A percentile compares a stretch with the other conserved stretches of the same genome.
Conservation (phyloP, 2,888 invertebrate species). For the Brachycybe producta region DNA sequence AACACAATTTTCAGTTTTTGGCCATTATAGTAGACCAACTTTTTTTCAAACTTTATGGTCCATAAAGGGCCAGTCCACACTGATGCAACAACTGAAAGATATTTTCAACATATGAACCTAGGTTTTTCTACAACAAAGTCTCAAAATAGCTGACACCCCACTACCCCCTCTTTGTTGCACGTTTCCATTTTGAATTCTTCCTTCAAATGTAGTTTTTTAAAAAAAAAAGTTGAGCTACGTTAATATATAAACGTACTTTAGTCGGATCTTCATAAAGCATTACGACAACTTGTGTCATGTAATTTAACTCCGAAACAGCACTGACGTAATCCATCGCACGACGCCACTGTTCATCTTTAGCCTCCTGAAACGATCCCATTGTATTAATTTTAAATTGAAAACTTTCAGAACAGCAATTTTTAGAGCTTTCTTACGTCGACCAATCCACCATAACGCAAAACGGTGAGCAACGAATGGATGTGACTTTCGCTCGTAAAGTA, state of each 20-base stretch:
- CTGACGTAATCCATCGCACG: conserved; percentile 97
- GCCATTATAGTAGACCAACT: no score
- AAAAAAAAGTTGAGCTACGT: no score
- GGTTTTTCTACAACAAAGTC: no score
- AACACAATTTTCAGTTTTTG: no score
- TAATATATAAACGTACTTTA: conserved; percentile 45
- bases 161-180: no score
- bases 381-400: background rate
- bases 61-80: no score
- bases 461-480: conserved; percentile 92
- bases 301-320: conserved; percentile 94
- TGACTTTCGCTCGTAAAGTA: conserved; percentile 99
- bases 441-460: conserved; percentile 81
- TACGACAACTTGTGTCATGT: conserved; percentile 97
- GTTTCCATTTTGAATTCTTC: no score
- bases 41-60: no score
- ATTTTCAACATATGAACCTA: no score
- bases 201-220: no score
- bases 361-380: conserved; percentile 42
- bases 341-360: conserved; percentile 93
- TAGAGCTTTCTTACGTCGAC: conserved; percentile 52
- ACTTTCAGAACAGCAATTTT: background rate
- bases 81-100: no score
- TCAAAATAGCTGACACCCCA: no score
- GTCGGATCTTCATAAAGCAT: conserved; percentile 98